Evolutionary conservation across 2,113 vertebrate genomes (phyloP).

Genomic region (Oryzias javanicus): DNA sequence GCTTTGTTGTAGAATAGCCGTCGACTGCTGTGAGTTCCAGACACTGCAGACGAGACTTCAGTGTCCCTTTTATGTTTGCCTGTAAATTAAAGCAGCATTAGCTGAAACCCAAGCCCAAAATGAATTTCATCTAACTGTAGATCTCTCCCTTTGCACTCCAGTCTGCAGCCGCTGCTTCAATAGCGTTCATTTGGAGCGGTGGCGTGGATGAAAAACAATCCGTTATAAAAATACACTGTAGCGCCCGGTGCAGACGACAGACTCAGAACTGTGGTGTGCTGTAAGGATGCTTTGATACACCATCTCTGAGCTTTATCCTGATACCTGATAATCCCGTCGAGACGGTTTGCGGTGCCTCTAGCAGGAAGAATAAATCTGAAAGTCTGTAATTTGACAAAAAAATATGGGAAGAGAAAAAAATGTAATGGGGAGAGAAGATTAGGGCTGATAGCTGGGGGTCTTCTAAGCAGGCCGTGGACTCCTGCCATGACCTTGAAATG

Average conservation of each 20-base stretch:
- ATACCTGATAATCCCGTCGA: conserved; percentile 70
- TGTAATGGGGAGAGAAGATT: conserved; percentile 20
- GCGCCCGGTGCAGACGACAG: conserved; percentile 16
- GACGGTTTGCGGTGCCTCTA: conserved; percentile 58
- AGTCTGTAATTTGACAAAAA: conserved; percentile 70
- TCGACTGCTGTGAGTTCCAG: conserved; percentile 64
- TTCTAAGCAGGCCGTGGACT: conserved; percentile 27
- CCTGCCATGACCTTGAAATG: conserved; percentile 17
- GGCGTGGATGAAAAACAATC: conserved; percentile 61
- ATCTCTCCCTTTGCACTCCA: conserved; percentile 38
- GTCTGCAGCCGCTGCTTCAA: conserved; percentile 54
- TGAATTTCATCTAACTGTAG: conserved; percentile 59
- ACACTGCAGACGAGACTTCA: conserved; percentile 56
- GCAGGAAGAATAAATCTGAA: conserved; percentile 61
- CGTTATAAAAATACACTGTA: conserved; percentile 58
- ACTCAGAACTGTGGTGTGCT: conserved; percentile 29
- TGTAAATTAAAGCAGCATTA: conserved; percentile 75
- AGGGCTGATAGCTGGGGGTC: conserved; percentile 46
- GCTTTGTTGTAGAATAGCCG: conserved; percentile 32
- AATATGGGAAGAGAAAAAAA: conserved; percentile 36
- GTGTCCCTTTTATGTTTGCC: conserved; percentile 68
- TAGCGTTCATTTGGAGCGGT: conserved; percentile 46
- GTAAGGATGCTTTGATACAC: conserved; percentile 56
- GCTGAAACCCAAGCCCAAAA: conserved; percentile 69
- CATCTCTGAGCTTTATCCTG: conserved; percentile 53